Percentiles rank a stretch among this genome's conserved stretches.
These are phyloP conservation scores for Lacanobia wlatinum DNA, from an alignment of 2,888 invertebrate genomes.

Conservation along the genomic window DNA sequence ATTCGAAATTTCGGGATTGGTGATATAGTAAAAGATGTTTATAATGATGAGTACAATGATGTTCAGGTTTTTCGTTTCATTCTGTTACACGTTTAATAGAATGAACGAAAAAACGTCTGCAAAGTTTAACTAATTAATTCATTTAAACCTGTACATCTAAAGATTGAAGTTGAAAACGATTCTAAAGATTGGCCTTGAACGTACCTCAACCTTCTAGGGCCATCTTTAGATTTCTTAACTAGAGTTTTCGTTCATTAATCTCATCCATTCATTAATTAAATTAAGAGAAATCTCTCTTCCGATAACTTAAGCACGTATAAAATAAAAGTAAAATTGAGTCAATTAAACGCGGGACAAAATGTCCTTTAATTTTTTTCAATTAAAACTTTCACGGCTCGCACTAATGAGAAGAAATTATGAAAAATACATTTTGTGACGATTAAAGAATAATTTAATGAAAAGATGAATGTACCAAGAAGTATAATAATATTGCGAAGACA, in stretches of 20 bases:
- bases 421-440: not conserved
- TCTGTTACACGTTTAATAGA: too few relatives aligned
- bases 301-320: not conserved
- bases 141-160: not conserved
- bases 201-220: not conserved
- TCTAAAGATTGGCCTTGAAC: too few relatives aligned
- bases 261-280: not conserved
- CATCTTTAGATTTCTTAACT: not conserved
- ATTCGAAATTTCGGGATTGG: not conserved
- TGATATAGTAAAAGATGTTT: not conserved
- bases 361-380: slow-evolving; percentile 23
- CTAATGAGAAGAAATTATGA: slow-evolving; percentile 4
- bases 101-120: not conserved
- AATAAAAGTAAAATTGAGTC: slow-evolving; percentile 13
- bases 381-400: slow-evolving; percentile 7
- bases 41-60: too few relatives aligned
- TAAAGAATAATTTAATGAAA: not conserved
- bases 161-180: too few relatives aligned
- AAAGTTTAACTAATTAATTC: not conserved
- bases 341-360: slow-evolving; percentile 1
- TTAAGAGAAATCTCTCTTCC: not conserved
- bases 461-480: not conserved
- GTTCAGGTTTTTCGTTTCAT: too few relatives aligned
- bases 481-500: not conserved
- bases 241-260: not conserved